Base-by-base conservation (phyloP, 2,888 invertebrate species). In the Nysson spinosus region DNA sequence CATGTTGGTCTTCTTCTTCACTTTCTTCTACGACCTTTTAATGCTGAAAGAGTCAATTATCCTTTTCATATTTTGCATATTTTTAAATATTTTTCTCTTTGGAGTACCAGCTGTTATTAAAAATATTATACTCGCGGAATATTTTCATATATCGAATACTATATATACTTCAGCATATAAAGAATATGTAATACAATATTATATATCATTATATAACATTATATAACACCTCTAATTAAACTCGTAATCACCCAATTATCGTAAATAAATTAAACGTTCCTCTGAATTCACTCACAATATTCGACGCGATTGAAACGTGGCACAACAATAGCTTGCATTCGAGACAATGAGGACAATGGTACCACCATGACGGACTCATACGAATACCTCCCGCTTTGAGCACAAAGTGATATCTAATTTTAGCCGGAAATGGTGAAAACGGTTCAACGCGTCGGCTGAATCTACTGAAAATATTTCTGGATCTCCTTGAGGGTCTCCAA, bases 21-120 rank as follows among this genome's bases (percentile, higher is more conserved):
- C 6, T 5, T 24, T 24, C 2, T 1, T 7, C 24, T 5, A 9
- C 9, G 34, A 34, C n/a, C n/a, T n/a, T n/a, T n/a, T n/a, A 14
- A 5, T 12, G 57, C 74, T 74, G 74, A 75, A 74, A 74, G 43
- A 57, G 64, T 61, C 35, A 74, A 75, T 19, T 43, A 12, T 20
- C 47, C 16, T 12, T 37, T 14, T 2, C 7, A 14, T 6, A 6
- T 1, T 1, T 11, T 37, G 14, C 26, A 9, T 19, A 14, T 34
- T 14, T 24, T 3, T 14, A 1, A 26, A 4, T 1, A 5, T 5
- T 0, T n/a, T n/a, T 39, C 34, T 35, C 32, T 43, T 64, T 49
- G 49, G 68, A 69, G 57, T 58, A 68, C 68, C 52, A 30, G 26
- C 12, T 20, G 34, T 42, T 11, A 56, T 47, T 30, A 19, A 9